A percentile compares a stretch with the other conserved stretches of the same genome.
phyloP scores from a whole-genome alignment of 1,140 invertebrate genomes.

The Uloborus diversus region DNA sequence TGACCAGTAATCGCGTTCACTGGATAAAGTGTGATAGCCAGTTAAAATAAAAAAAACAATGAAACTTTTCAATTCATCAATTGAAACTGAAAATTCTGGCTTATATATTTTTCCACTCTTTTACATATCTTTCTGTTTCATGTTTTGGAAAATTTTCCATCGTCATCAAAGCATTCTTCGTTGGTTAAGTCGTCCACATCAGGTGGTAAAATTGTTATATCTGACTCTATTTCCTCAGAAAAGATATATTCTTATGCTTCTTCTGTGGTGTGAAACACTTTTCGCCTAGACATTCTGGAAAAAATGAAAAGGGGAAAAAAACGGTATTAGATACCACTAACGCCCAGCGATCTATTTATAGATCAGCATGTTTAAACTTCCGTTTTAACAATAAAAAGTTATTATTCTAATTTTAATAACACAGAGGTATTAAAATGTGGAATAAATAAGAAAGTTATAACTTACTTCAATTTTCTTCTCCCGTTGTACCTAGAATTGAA shows the following conservation, averaged over 20 bases:
- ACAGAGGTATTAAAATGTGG: too few species aligned
- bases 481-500: neutral
- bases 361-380: too few species aligned
- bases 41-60: too few species aligned
- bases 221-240: neutral
- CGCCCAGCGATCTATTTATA: too few species aligned
- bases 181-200: neutral
- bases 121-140: neutral
- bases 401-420: neutral
- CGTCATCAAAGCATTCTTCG: neutral
- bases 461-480: neutral
- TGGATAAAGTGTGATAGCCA: neutral
- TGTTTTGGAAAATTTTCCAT: neutral
- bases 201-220: neutral
- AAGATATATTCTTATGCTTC: neutral
- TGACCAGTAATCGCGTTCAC: neutral
- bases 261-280: neutral
- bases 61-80: neutral
- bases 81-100: too few species aligned
- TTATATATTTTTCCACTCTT: too few species aligned
- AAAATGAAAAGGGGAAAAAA: neutral
- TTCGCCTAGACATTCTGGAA: neutral
- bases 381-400: too few species aligned
- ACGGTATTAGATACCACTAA: neutral
- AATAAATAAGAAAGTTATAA: neutral